Conservation (phyloP, 2,113 vertebrate genomes). For the Strix uralensis region DNA sequence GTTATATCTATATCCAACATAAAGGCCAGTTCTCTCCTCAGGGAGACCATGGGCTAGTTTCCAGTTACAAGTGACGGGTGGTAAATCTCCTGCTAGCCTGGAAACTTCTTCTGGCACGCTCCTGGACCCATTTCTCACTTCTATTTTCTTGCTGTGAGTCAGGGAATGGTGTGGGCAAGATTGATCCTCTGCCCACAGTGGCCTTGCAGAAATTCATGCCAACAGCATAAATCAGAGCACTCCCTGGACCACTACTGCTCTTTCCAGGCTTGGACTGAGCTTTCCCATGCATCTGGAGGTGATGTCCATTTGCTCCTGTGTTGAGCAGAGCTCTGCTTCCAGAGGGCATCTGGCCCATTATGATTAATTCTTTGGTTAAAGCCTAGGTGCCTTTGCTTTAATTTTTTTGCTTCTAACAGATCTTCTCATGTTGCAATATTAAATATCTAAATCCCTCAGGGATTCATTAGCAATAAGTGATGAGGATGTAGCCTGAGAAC, state of each 20-base stretch:
- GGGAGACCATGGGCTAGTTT: neutral
- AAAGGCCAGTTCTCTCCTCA: neutral
- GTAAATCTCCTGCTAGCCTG: neutral
- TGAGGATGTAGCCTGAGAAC: neutral
- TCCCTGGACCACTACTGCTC: neutral
- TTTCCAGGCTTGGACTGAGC: neutral
- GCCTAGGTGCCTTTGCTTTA: neutral
- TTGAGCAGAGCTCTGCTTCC: neutral
- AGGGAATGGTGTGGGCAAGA: neutral
- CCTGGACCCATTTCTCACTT: neutral
- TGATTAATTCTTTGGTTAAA: slow-evolving; percentile 32
- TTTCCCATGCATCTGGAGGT: neutral
- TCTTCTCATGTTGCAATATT: slow-evolving; percentile 8
- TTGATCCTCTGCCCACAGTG: neutral
- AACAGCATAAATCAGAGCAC: neutral
- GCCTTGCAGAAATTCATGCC: neutral
- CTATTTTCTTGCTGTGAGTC: neutral
- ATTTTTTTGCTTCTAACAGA: neutral
- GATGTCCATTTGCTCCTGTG: neutral
- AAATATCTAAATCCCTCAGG: neutral
- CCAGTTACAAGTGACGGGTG: neutral
- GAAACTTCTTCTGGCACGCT: neutral
- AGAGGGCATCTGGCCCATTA: neutral
- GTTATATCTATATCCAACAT: neutral
- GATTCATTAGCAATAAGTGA: slow-evolving; percentile 38